Evolutionary conservation across 2,888 invertebrate species (phyloP).

Genomic region (Therioaphis trifolii): DNA sequence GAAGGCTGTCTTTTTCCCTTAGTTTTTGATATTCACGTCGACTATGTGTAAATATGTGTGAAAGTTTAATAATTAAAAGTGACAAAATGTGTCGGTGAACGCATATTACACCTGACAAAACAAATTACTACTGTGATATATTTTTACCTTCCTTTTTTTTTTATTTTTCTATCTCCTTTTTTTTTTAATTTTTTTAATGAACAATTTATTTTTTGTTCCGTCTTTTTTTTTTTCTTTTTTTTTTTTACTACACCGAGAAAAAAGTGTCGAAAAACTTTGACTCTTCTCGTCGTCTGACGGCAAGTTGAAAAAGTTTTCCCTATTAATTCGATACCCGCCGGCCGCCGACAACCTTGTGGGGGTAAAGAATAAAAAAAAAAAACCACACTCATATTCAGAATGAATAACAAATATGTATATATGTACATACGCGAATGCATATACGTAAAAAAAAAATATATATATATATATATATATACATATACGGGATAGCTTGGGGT

Average conservation of each 20-base stretch:
- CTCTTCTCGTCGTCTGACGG: background rate
- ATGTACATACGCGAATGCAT: background rate
- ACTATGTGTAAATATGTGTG: slow-evolving; percentile 23
- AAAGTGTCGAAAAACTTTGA: slow-evolving; percentile 51
- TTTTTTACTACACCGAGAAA: background rate
- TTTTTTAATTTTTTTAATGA: slow-evolving; percentile 33
- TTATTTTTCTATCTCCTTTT: too few species aligned
- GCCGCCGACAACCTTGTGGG: slow-evolving; percentile 1
- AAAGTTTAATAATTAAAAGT: slow-evolving; percentile 51
- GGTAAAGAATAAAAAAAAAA: slow-evolving; percentile 5
- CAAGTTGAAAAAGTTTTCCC: slow-evolving; percentile 52
- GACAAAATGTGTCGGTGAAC: slow-evolving; percentile 38
- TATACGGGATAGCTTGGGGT: slow-evolving; percentile 3
- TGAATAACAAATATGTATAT: slow-evolving; percentile 6
- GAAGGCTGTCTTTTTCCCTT: background rate
- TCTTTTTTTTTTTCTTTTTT: background rate
- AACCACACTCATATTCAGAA: slow-evolving; percentile 55
- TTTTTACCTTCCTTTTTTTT: slow-evolving; percentile 7
- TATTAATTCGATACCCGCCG: slow-evolving; percentile 50
- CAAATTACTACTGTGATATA: slow-evolving; percentile 43
- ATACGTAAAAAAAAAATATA: too few species aligned
- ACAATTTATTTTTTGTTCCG: slow-evolving; percentile 42
- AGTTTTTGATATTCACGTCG: slow-evolving; percentile 12
- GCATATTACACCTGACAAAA: slow-evolving; percentile 37
- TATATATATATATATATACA: background rate